Evolutionary conservation across 2,113 vertebrate genomes (phyloP).

Genomic region (zebrafish (Danio rerio)): GRCz12tu NC_133182.1:65494001-65494500

Average conservation of each 20-base stretch:
- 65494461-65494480: constrained; percentile 95
- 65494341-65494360: not conserved
- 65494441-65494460: constrained; percentile 58
- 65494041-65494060: constrained; percentile 78
- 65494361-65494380: not conserved
- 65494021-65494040: constrained; percentile 62
- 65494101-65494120: constrained; percentile 38
- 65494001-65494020: constrained; percentile 69
- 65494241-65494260: not conserved
- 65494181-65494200: not conserved
- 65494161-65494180: not conserved
- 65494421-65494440: constrained; percentile 37
- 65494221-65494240: not conserved
- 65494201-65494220: constrained; percentile 1
- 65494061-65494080: constrained; percentile 79
- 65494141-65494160: constrained; percentile 28
- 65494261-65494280: not conserved
- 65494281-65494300: not conserved
- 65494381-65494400: not conserved
- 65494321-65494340: not conserved
- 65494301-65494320: constrained; percentile 9
- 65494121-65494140: constrained; percentile 35
- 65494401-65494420: constrained; percentile 14
- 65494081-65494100: constrained; percentile 79
- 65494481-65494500: constrained; percentile 84